Evolutionary conservation across 2,797 vertebrate genomes (phyloP), one percentile per base, ranked within the genome.

Genomic region (Eidolon dupreanum): DNA sequence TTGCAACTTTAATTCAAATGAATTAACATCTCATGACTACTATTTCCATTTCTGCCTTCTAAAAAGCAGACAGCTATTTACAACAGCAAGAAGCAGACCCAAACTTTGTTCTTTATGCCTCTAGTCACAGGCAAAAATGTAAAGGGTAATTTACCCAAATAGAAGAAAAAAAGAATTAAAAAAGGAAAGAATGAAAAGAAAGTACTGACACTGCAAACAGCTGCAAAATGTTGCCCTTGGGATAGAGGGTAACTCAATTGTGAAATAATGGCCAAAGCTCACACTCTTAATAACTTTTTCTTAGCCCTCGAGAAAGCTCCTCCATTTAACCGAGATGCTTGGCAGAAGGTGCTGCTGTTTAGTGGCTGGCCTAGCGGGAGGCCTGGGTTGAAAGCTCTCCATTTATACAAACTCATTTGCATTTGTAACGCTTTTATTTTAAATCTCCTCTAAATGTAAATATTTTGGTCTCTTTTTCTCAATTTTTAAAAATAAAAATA

Each of bases 161-260:
- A 84, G 51, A 82, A 77, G 75, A 49, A 71, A 95, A 94, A 28
- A 79, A 41, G 31, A 36, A 75, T 51, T 57, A 43, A 79, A 93
- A 83, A 46, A 96, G 92, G 85, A 82, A 79, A 86, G 65, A 70
- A 92, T 82, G 78, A 49, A 77, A 96, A 95, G 85, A 46, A 95
- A 98, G 89, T 46, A 85, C 43, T 96, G 71, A 96, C 79, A 87
- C 88, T 96, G 94, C 63, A 95, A 84, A 96, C 89, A 98, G 92
- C 96, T 97, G 97, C 57, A 96, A 92, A 98, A 96, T 95, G 94
- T 63, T 97, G 93, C 97, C 95, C 79, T 24, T 84, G 94, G 95
- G 94, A 96, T 88, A 87, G 94, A 97, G 93, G 97, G 96, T 97
- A 97, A 97, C 97, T 97, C 92, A 96, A 4, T 98, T 96, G 90